A percentile compares a stretch with the other conserved stretches of the same genome.
These are phyloP conservation scores for Saxicola maurus DNA, from an alignment of 2,797 vertebrate genomes.

Conservation along the genomic window DNA sequence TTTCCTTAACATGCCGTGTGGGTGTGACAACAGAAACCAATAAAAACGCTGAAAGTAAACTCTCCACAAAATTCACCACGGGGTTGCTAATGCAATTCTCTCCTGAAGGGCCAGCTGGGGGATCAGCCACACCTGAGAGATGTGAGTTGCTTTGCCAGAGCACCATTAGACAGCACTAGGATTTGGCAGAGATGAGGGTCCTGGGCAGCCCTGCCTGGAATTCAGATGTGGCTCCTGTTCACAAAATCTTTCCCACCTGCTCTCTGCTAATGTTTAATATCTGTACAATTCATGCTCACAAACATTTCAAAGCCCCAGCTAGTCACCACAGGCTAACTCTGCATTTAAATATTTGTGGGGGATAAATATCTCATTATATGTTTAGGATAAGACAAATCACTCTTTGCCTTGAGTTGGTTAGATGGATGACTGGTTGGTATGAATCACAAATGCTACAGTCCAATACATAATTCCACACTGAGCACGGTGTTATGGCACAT, in stretches of 20 bases:
- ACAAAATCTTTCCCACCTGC: neutral
- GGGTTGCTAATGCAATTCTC: neutral
- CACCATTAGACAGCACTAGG: neutral
- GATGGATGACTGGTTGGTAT: neutral
- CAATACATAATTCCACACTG: slow-evolving; percentile 28
- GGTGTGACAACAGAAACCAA: neutral
- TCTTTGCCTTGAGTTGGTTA: neutral
- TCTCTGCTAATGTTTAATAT: neutral
- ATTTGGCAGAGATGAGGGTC: neutral
- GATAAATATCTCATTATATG: neutral
- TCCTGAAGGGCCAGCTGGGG: neutral
- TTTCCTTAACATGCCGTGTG: accelerated
- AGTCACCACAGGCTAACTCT: neutral
- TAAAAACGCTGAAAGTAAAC: neutral
- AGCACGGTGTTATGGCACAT: neutral
- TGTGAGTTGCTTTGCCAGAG: neutral
- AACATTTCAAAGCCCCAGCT: neutral
- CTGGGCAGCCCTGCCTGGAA: neutral
- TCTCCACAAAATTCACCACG: neutral
- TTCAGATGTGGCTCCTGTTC: neutral
- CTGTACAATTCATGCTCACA: neutral
- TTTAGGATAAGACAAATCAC: neutral
- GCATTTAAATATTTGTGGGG: neutral
- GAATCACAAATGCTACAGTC: slow-evolving; percentile 23
- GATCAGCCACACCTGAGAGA: neutral